A percentile compares a stretch with the other conserved stretches of the same genome.
Evolutionary conservation across 1,140 invertebrate genomes (phyloP).

Genomic region (Sitophilus oryzae): DNA sequence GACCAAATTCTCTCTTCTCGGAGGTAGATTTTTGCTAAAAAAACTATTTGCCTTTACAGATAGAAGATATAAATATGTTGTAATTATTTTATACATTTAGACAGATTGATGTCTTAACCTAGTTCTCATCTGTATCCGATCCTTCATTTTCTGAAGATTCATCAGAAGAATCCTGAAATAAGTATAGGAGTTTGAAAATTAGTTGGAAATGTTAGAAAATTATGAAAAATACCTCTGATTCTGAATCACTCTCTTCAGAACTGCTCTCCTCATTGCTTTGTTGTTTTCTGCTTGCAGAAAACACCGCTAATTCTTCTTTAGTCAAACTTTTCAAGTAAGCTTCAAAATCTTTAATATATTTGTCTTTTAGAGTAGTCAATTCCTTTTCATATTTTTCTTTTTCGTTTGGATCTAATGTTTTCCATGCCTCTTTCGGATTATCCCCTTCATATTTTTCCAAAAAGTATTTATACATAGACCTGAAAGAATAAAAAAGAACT

Average conservation of each 20-base stretch:
- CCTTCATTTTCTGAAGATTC: conserved; percentile 2
- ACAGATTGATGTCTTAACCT: no score
- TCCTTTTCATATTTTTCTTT: conserved; percentile 42
- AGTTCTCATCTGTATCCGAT: conserved; percentile 5
- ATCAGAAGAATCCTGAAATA: conserved; percentile 14
- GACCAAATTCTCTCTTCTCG: no score
- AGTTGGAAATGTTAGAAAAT: not conserved
- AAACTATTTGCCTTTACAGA: no score
- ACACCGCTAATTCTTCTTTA: conserved; percentile 40
- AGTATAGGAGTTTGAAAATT: no score
- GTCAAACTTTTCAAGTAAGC: conserved; percentile 44
- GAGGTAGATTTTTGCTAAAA: no score
- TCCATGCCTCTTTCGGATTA: conserved; percentile 40
- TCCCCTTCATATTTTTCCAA: conserved; percentile 38
- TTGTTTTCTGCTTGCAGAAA: conserved; percentile 21
- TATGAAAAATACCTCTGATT: conserved; percentile 9
- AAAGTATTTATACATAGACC: conserved; percentile 44
- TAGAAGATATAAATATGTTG: no score
- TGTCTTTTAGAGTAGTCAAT: conserved; percentile 37
- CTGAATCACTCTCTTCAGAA: conserved; percentile 9
- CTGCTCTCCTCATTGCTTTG: conserved; percentile 7
- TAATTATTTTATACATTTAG: no score
- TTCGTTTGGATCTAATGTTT: conserved; percentile 36
- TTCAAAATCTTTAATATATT: conserved; percentile 45
- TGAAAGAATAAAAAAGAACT: conserved; percentile 29